phyloP scores from a whole-genome alignment of 2,797 vertebrate genomes.

The Agapornis canus region DNA sequence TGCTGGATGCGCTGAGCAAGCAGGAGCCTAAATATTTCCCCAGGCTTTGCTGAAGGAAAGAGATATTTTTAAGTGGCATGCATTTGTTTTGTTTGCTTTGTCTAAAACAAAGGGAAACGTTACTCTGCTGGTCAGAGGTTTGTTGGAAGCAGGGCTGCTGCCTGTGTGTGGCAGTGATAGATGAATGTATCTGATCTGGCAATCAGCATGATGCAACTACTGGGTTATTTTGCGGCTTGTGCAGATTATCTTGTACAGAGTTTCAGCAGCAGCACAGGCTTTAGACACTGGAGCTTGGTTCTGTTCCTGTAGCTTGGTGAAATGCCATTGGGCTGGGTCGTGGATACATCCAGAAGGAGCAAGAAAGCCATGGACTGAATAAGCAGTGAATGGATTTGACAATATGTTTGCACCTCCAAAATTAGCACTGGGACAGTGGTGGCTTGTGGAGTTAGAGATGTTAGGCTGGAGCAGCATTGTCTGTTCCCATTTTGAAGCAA shows the following conservation, averaged over 20 bases:
- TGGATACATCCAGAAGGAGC: neutral
- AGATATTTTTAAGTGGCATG: neutral
- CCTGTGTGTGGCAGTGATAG: neutral
- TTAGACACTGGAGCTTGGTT: neutral
- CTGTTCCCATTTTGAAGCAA: neutral
- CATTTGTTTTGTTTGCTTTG: neutral
- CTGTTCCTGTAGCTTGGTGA: neutral
- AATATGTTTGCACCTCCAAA: neutral
- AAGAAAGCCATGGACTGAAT: neutral
- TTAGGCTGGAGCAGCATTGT: neutral
- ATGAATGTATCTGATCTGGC: neutral
- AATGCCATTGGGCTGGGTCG: neutral
- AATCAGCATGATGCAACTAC: accelerated
- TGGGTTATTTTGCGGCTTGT: neutral
- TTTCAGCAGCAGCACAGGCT: neutral
- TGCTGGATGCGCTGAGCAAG: neutral
- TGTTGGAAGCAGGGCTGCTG: neutral
- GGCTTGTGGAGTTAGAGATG: neutral
- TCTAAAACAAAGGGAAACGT: neutral
- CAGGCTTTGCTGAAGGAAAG: neutral
- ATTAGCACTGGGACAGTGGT: neutral
- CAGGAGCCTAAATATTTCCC: neutral
- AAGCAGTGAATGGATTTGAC: neutral
- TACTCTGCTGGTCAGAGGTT: neutral
- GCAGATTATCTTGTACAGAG: accelerated